A percentile compares a stretch with the other conserved stretches of the same genome.
Conservation (phyloP, 2,797 vertebrate genomes). For the Phataginus tricuspis region DNA sequence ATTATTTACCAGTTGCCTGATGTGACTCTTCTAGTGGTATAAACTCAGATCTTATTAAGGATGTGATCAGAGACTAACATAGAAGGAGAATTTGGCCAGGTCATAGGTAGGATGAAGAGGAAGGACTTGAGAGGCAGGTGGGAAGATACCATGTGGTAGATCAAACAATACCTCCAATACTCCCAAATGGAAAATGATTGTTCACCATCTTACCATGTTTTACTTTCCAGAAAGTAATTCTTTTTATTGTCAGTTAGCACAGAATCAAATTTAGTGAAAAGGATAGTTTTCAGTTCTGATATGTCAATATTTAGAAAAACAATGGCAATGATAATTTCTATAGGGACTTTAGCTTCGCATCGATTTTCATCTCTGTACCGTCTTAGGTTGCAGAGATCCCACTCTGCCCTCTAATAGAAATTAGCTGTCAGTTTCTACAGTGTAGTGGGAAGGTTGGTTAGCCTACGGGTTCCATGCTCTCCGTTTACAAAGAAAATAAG, state of each 20-base stretch:
- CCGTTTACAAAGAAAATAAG: neutral
- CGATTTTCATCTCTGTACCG: neutral
- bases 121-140: neutral
- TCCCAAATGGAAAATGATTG: neutral
- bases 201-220: neutral
- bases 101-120: neutral
- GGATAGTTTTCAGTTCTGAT: neutral
- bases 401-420: constrained; percentile 7
- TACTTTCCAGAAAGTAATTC: neutral
- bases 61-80: neutral
- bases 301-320: neutral
- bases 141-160: neutral
- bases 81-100: neutral
- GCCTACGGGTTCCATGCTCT: neutral
- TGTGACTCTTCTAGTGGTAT: neutral
- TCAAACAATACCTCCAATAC: neutral
- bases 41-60: neutral
- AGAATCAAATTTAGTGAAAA: neutral
- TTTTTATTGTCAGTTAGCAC: neutral
- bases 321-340: neutral
- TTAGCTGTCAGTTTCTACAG: neutral
- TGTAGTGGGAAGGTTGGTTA: neutral
- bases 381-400: neutral
- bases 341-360: neutral
- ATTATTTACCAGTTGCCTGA: neutral